phyloP scores from a whole-genome alignment of 2,113 vertebrate genomes.

The Accipiter cooperii region DNA sequence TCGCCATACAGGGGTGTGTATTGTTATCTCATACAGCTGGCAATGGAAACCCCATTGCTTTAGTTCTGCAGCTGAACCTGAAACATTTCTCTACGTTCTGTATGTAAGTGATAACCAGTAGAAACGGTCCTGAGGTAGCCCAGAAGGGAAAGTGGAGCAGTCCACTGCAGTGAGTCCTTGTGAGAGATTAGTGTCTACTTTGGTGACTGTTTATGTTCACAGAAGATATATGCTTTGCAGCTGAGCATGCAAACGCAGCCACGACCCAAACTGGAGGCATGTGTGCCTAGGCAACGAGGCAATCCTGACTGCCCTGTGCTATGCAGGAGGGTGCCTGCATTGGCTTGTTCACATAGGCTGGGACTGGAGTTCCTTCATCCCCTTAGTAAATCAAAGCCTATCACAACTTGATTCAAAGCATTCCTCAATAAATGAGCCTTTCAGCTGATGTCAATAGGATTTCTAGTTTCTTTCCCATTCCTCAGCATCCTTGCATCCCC shows the following conservation, averaged over 20 bases:
- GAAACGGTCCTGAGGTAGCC: not conserved
- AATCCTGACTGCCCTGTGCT: not conserved
- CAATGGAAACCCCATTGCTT: not conserved
- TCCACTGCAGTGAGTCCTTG: not conserved
- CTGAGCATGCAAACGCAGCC: not conserved
- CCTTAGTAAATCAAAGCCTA: not conserved
- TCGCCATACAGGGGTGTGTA: rapidly evolving
- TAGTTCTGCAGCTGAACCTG: not conserved
- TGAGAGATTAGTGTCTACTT: not conserved
- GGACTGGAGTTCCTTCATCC: not conserved
- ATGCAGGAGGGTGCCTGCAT: not conserved
- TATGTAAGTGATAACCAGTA: not conserved
- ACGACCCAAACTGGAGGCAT: not conserved
- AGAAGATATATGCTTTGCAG: not conserved
- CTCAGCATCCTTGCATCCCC: not conserved
- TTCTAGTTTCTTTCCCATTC: not conserved
- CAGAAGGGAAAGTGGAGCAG: not conserved
- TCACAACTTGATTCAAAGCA: not conserved
- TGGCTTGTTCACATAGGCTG: rapidly evolving
- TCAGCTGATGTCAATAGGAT: not conserved
- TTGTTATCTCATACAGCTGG: not conserved
- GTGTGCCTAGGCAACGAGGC: rapidly evolving
- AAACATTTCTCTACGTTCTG: not conserved
- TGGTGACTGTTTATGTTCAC: not conserved
- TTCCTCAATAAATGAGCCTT: not conserved